Evolutionary conservation across 2,113 vertebrate species (phyloP), one percentile per base, ranked within the genome.

Genomic region (Nerophis lumbriciformis): DNA sequence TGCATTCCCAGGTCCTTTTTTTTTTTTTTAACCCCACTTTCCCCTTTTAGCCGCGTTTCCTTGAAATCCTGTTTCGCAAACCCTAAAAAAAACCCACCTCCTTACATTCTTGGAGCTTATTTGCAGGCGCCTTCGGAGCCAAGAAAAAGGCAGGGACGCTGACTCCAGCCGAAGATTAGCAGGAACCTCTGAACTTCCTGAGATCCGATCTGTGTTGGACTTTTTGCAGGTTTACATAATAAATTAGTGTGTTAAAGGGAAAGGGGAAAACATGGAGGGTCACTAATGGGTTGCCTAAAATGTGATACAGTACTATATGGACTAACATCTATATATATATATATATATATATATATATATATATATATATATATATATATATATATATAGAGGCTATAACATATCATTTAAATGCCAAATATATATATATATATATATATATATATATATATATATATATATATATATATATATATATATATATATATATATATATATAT

Each of bases 21-120:
- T 69, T 77, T 79, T 28, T 11, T 16, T 52, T 52, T 8, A 79
- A 69, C 47, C 47, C 38, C 37, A 5, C 21, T 44, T 45, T 42
- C 19, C 1, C 6, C 51, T 53, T 8, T 53, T 44, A 44, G 48
- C 11, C 16, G 13, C 59, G 36, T 70, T 76, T 67, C 57, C 61
- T 59, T 47, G 69, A 80, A 85, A 76, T 76, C 71, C 65, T 83
- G 65, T 83, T 85, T 82, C 81, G 77, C 62, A 84, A 85, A 81
- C 72, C 82, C 75, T 79, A 65, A 47, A 80, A 80, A 61, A 72
- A 19, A 19, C 19, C 19, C 76, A 83, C 74, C 80, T 75, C 85
- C 72, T 68, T 48, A 79, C 81, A 85, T 87, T 88, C 74, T 83
- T 85, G 70, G 38, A 65, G 64, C 53, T 72, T 44, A 44, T 78